phyloP scores from a whole-genome alignment of 2,113 vertebrate species.

The Semnornis frantzii region DNA sequence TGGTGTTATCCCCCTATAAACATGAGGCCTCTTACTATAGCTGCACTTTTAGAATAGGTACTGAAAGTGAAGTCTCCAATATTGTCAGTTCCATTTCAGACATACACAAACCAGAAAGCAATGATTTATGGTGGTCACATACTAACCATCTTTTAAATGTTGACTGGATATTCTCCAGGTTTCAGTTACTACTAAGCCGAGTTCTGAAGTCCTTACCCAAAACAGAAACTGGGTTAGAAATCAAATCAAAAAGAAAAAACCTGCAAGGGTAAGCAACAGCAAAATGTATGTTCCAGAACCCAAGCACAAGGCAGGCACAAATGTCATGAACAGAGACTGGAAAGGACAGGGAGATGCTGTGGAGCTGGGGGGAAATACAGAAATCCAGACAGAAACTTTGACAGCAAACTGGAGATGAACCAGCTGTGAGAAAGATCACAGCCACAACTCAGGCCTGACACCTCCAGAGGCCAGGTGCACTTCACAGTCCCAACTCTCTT shows the following conservation, averaged over 20 bases:
- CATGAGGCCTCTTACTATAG: background rate
- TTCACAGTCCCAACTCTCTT: background rate
- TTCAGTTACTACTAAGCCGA: background rate
- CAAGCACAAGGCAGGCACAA: background rate
- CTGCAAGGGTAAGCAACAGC: background rate
- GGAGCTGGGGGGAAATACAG: background rate
- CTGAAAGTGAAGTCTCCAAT: conserved; percentile 3
- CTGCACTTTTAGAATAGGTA: background rate
- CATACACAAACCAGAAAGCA: background rate
- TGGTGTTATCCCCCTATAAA: background rate
- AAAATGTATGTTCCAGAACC: background rate
- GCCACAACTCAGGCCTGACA: background rate
- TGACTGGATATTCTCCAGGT: background rate
- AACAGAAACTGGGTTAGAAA: background rate
- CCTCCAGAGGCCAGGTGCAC: background rate
- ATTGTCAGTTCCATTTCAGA: background rate
- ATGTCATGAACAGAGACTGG: background rate
- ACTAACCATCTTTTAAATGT: background rate
- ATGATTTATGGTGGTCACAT: background rate
- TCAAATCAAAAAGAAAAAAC: background rate
- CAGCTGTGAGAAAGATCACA: background rate
- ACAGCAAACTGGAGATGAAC: background rate
- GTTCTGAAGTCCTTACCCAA: background rate
- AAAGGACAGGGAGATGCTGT: background rate
- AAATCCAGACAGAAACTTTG: background rate